Conservation (phyloP, 2,888 invertebrate species). For the Hemicrepidius hirtus region DNA sequence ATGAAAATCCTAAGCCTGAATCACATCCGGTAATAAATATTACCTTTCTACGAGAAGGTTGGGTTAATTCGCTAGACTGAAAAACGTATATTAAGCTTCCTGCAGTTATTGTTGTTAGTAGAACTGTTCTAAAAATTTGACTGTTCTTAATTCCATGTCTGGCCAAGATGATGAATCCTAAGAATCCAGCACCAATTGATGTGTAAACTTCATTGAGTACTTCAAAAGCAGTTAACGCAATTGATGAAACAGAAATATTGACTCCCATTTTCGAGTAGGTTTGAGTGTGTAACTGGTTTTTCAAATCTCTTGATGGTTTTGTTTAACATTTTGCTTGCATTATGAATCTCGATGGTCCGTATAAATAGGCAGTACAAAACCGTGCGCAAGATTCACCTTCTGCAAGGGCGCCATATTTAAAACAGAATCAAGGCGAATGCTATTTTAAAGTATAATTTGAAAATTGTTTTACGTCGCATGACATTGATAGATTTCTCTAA, state of each 20-base stretch:
- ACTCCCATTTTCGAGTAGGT: constrained; percentile 27
- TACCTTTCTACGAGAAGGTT: constrained; percentile 68
- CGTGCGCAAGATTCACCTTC: constrained; percentile 12
- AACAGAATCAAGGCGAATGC: background rate
- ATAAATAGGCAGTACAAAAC: background rate
- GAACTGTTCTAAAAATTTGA: constrained; percentile 62
- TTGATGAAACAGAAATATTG: constrained; percentile 25
- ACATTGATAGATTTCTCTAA: too few species aligned
- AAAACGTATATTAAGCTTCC: constrained; percentile 64
- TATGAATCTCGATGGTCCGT: background rate
- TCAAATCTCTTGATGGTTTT: background rate
- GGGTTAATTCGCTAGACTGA: constrained; percentile 55
- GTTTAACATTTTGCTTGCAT: background rate
- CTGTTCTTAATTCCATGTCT: constrained; percentile 65
- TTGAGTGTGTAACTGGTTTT: background rate
- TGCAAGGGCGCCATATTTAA: constrained; percentile 25
- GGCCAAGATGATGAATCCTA: constrained; percentile 66
- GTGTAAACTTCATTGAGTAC: constrained; percentile 67
- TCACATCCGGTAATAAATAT: constrained; percentile 90
- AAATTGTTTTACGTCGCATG: too few species aligned
- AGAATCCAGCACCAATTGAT: constrained; percentile 66
- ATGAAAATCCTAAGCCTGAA: constrained; percentile 86
- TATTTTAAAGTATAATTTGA: background rate
- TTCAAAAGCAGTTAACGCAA: constrained; percentile 62
- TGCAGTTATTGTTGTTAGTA: constrained; percentile 63